Evolutionary conservation across 1,140 invertebrate species (phyloP).

Genomic region (Scaptomyza graminum): DNA sequence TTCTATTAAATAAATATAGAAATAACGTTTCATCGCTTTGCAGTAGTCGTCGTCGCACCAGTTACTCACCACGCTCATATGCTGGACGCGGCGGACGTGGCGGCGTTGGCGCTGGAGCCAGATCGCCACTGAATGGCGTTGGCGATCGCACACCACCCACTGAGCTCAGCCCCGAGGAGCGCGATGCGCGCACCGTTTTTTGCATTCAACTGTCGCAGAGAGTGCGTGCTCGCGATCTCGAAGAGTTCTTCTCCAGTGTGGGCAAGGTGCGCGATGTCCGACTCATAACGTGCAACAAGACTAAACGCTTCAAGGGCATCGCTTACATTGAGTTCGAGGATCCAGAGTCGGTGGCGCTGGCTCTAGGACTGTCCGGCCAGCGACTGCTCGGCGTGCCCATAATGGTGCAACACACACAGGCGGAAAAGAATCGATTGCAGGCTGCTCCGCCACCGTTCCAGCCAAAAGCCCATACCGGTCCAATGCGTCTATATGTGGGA

Average conservation of each 20-base stretch:
- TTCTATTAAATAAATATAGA: no score
- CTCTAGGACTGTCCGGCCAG: constrained; percentile 97
- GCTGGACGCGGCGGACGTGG: constrained; percentile 50
- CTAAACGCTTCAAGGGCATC: constrained; percentile 99
- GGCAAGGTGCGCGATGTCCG: constrained; percentile 99
- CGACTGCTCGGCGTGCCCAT: constrained; percentile 98
- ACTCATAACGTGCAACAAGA: constrained; percentile 99
- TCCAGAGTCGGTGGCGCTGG: constrained; percentile 98
- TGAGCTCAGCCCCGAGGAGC: constrained; percentile 97
- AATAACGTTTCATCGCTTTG: constrained; percentile 9
- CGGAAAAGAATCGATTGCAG: constrained; percentile 98
- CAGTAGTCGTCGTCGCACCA: constrained; percentile 69
- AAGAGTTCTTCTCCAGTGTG: constrained; percentile 99
- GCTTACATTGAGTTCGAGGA: constrained; percentile 99
- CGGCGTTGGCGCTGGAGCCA: constrained; percentile 22
- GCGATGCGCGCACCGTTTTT: constrained; percentile 99
- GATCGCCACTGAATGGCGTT: constrained; percentile 79
- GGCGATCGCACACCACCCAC: constrained; percentile 84
- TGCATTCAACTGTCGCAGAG: constrained; percentile 98
- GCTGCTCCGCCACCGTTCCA: constrained; percentile 92
- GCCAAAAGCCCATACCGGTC: constrained; percentile 92
- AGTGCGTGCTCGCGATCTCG: constrained; percentile 97
- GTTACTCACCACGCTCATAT: constrained; percentile 70
- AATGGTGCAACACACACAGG: constrained; percentile 98
- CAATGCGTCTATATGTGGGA: constrained; percentile 98